Evolutionary conservation across 1,140 invertebrate species (phyloP).

Genomic region (Stenopsyche tienmushanensis): DNA sequence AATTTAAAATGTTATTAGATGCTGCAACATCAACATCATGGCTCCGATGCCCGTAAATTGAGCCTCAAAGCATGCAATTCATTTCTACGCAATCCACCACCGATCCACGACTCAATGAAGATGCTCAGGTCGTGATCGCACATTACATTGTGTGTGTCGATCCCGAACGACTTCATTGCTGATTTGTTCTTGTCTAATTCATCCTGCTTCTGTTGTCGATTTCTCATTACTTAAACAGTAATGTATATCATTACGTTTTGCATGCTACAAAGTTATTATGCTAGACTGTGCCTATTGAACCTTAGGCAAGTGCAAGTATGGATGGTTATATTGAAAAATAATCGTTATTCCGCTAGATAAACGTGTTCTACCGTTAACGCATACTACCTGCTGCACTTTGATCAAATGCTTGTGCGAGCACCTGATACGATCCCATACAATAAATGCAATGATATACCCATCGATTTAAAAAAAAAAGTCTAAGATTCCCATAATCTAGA

Average conservation of each 20-base stretch:
- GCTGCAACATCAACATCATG: not conserved
- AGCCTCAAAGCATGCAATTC: not conserved
- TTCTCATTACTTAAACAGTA: too few relatives aligned
- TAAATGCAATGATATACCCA: too few relatives aligned
- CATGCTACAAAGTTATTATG: not conserved
- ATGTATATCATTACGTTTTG: not conserved
- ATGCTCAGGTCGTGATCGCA: not conserved
- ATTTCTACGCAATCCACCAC: not conserved
- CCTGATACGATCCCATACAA: not conserved
- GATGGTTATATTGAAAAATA: conserved; percentile 32
- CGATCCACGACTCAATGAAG: not conserved
- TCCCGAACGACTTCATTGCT: too few relatives aligned
- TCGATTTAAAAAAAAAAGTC: too few relatives aligned
- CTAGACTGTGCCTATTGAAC: conserved; percentile 12
- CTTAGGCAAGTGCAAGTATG: conserved; percentile 25
- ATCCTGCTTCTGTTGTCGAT: too few relatives aligned
- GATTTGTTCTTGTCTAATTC: too few relatives aligned
- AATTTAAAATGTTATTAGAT: not conserved
- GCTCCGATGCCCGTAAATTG: too few relatives aligned
- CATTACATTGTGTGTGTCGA: not conserved
- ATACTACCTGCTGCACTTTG: conserved; percentile 27
- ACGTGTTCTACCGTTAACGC: conserved; percentile 38
- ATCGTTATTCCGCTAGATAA: conserved; percentile 34
- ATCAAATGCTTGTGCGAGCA: not conserved
- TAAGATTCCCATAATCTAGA: too few relatives aligned